Conservation (phyloP, 2,797 vertebrate species). For the Eurystomus glaucurus region DNA sequence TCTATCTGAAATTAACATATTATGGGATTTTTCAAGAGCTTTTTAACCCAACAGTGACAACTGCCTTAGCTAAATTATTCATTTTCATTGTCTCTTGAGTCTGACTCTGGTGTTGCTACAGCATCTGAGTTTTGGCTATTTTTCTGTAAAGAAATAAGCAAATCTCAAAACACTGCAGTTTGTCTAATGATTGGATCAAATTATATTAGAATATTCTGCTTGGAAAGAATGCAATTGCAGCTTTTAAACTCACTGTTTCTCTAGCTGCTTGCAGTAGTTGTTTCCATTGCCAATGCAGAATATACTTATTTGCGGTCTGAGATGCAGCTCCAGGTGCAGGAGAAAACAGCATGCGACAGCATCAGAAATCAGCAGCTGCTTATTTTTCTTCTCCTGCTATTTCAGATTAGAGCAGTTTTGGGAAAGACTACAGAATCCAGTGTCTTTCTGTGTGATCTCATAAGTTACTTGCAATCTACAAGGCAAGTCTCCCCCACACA, state of each 20-base stretch:
- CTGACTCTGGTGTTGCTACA: neutral
- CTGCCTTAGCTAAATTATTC: neutral
- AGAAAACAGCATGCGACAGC: neutral
- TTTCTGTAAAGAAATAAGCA: neutral
- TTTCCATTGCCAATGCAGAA: neutral
- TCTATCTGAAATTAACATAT: neutral
- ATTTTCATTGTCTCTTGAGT: neutral
- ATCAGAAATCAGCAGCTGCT: constrained; percentile 23
- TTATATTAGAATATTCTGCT: neutral
- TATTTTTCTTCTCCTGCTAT: neutral
- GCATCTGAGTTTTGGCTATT: neutral
- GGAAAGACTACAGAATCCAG: neutral
- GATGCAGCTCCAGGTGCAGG: neutral
- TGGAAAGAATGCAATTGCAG: neutral
- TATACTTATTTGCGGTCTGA: neutral
- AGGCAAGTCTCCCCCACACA: neutral
- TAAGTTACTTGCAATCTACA: neutral
- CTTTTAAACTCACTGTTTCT: neutral
- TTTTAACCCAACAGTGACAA: neutral
- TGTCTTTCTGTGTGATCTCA: neutral
- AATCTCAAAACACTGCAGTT: neutral
- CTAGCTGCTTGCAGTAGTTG: neutral
- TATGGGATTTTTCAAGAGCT: neutral
- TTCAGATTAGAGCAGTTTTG: neutral
- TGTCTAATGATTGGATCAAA: neutral